A percentile compares a stretch with the other conserved stretches of the same genome.
phyloP scores from a whole-genome alignment of 2,113 vertebrate species.

The Chionis minor region DNA sequence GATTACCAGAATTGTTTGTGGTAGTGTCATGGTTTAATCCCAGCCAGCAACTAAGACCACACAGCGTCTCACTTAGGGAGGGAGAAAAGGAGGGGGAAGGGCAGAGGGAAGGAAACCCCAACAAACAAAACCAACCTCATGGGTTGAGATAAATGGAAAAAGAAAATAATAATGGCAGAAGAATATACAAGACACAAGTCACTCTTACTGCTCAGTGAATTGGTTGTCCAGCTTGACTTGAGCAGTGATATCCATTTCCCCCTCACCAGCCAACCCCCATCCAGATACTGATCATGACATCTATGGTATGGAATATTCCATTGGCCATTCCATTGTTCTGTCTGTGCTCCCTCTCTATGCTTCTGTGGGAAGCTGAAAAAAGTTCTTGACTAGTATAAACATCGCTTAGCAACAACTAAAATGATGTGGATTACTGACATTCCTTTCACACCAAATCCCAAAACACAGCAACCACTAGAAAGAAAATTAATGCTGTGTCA shows the following conservation, averaged over 20 bases:
- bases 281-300: background rate
- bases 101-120: background rate
- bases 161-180: background rate
- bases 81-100: background rate
- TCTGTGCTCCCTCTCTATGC: background rate
- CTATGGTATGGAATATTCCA: background rate
- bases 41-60: background rate
- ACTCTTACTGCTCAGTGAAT: background rate
- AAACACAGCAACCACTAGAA: background rate
- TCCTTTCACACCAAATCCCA: background rate
- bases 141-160: background rate
- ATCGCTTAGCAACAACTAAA: background rate
- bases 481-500: background rate
- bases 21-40: background rate
- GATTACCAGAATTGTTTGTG: background rate
- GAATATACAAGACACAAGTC: background rate
- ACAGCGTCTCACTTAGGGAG: background rate
- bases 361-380: background rate
- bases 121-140: background rate
- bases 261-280: background rate
- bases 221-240: background rate
- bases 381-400: background rate
- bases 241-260: background rate
- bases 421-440: background rate
- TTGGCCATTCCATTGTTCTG: background rate